Evolutionary conservation across 2,888 invertebrate genomes (phyloP).

Genomic region (Tipula confusa): DNA sequence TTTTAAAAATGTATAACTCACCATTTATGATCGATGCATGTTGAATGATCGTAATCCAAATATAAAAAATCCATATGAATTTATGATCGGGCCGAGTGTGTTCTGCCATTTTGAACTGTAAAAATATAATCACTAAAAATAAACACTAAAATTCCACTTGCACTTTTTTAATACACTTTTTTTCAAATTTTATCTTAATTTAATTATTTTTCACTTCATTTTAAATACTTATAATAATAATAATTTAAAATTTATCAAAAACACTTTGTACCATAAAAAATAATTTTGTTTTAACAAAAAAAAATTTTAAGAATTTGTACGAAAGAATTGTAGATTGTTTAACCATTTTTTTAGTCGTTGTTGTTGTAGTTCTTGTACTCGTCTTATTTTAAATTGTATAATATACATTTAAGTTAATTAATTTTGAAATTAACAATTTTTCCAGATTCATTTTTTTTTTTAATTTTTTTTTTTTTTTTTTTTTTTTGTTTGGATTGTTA

Average conservation of each 20-base stretch:
- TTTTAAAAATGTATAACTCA: background rate
- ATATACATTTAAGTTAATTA: conserved; percentile 25
- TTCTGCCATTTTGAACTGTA: background rate
- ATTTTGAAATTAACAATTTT: background rate
- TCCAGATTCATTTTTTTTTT: conserved; percentile 1
- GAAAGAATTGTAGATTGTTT: background rate
- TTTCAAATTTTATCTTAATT: background rate
- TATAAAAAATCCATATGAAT: background rate
- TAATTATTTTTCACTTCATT: conserved; percentile 8
- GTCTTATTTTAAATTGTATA: background rate
- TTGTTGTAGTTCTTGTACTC: background rate
- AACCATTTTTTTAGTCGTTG: background rate
- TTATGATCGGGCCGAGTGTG: background rate
- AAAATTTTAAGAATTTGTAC: background rate
- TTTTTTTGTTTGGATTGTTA: background rate
- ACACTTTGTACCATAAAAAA: background rate
- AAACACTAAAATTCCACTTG: background rate
- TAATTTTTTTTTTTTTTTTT: background rate
- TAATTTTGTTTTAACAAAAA: background rate
- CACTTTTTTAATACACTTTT: background rate
- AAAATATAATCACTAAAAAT: background rate
- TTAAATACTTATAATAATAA: background rate
- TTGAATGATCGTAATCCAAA: background rate
- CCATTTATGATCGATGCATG: background rate
- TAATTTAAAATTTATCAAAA: background rate